Evolutionary conservation across 2,113 vertebrate genomes (phyloP), one percentile per base, ranked within the genome.

Genomic region (Periophthalmus modestus): DNA sequence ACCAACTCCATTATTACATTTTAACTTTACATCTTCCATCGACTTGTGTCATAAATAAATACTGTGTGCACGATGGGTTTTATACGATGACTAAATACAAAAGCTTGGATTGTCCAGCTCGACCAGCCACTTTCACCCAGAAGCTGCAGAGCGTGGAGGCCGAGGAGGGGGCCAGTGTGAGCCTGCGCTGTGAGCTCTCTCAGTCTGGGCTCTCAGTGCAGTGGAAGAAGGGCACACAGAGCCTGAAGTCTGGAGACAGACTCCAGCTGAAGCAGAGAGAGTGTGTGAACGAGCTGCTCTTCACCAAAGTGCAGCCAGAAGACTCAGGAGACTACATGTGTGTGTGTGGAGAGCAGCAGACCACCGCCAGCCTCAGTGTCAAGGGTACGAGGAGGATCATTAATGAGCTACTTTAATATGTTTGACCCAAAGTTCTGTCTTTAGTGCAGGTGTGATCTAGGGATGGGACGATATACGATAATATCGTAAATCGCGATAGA

Each of bases 111-210:
- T 82, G 69, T 79, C 63, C 80, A 92, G 91, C 39, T 9, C 67
- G 57, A 62, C 85, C 75, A 62, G 80, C 85, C 66, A 82, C 66
- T 65, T 89, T 88, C 78, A 86, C 39, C 66, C 69, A 72, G 75
- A 91, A 93, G 69, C 89, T 95, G 36, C 82, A 85, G 28, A 91
- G 86, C 0, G 89, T 91, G 82, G 93, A 95, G 72, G 78, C 79
- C 23, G 89, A 91, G 69, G 94, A 95, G 78, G 94, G 92, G 2
- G 87, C 84, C 46, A 80, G 77, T 23, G 77, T 94, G 52, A 93
- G 82, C 0, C 85, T 96, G 68, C 86, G 61, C 16, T 96, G 95
- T 36, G 81, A 91, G 78, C 90, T 96, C 58, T 95, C 94, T 11
- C 94, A 95, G 2, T 80, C 94, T 47, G 93, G 83, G 0, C 74